Evolutionary conservation across 2,797 vertebrate species (phyloP), one percentile per base, ranked within the genome.

Genomic region (Mastacembelus armatus): DNA sequence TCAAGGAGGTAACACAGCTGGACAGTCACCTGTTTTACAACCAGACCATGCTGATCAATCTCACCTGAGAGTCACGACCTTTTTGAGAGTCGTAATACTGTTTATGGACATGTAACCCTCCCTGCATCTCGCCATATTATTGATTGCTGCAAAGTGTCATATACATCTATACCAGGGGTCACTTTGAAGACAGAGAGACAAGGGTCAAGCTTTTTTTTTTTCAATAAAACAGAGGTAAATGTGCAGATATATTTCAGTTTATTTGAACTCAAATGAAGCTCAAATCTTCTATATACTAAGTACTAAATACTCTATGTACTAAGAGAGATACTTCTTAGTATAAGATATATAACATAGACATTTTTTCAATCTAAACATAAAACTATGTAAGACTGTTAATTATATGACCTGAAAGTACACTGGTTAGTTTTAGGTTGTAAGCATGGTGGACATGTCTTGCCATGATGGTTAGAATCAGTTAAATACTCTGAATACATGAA

Each of bases 11-110:
- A 59, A 55, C 48, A 21, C 7, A 16, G 64, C 2, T 8, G 71
- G 60, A 62, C 66, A 78, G 75, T 79, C 80, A 73, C 57, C 58
- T 62, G 27, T 80, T 88, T 84, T 85, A 84, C 61, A 51, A 66
- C 68, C 55, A 40, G 65, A 42, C 63, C 30, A 9, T 29, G 57
- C 65, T 71, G 55, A 90, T 90, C 66, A 49, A 88, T 87, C 58
- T 56, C 83, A 85, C 86, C 77, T 83, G 71, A 81, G 66, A 69
- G 72, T 54, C 66, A 71, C 38, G 38, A 85, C 82, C 84, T 85
- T 88, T 87, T 67, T 27, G 56, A 50, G 58, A 72, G 62, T 68
- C 7, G n/a, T 83, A 61, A 81, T 73, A 74, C 73, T 73, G 60
- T 81, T 67, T 38, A 65, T n/a, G 33, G 60, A 60, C 71, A 61